Conservation (phyloP, 2,113 vertebrate genomes). For the Zingel zingel region DNA sequence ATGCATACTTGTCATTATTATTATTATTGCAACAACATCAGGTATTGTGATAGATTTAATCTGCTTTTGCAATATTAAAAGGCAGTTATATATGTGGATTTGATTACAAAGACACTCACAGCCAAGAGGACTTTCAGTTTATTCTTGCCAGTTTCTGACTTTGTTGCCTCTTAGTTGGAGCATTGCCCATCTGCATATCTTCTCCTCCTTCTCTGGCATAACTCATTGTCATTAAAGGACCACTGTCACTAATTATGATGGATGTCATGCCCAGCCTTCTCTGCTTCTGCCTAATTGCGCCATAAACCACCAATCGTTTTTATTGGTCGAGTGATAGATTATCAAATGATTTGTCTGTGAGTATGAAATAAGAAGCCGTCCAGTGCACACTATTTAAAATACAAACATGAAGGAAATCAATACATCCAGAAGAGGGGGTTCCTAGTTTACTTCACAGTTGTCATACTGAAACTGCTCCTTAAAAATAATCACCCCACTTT, state of each 20-base stretch:
- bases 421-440: constrained; percentile 43
- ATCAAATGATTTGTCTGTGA: constrained; percentile 24
- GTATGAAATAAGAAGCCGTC: not conserved
- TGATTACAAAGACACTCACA: not conserved
- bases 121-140: not conserved
- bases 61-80: not conserved
- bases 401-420: constrained; percentile 12
- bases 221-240: constrained; percentile 34
- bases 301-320: constrained; percentile 47
- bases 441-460: constrained; percentile 19
- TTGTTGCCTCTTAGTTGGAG: not conserved
- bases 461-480: constrained; percentile 32
- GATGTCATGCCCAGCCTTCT: constrained; percentile 13
- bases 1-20: not conserved
- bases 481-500: constrained; percentile 46
- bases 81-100: not conserved
- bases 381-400: not conserved
- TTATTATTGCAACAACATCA: not conserved
- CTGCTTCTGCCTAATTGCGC: constrained; percentile 36
- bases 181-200: not conserved
- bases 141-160: not conserved
- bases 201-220: constrained; percentile 8
- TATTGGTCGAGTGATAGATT: constrained; percentile 29
- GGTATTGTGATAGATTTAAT: not conserved
- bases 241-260: constrained; percentile 51